phyloP scores from a whole-genome alignment of 1,140 invertebrate genomes.

The Brachystomella parvula region DNA sequence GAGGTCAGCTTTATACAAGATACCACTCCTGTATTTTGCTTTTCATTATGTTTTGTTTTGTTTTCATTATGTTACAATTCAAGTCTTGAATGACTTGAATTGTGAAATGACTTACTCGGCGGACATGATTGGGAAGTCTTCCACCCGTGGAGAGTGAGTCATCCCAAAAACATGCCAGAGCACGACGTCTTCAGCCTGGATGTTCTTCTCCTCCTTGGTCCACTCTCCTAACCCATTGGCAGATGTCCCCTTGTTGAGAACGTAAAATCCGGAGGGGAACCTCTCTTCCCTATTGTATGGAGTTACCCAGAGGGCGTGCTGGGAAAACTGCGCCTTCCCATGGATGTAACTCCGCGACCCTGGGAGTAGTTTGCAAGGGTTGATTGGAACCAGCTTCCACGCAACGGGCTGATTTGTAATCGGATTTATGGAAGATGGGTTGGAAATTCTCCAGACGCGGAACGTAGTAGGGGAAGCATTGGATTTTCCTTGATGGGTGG shows the following conservation, averaged over 20 bases:
- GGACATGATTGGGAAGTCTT: constrained; percentile 37
- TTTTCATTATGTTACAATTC: no score
- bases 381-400: constrained; percentile 33
- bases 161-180: constrained; percentile 36
- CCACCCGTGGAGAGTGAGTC: constrained; percentile 33
- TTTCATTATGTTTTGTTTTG: no score
- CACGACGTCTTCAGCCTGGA: constrained; percentile 31
- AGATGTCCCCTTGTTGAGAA: constrained; percentile 31
- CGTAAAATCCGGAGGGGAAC: constrained; percentile 31
- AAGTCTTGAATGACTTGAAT: not conserved
- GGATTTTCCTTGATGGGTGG: not conserved
- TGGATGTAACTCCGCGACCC: constrained; percentile 21
- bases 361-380: constrained; percentile 19
- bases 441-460: constrained; percentile 32
- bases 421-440: constrained; percentile 22
- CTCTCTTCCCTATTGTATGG: constrained; percentile 18
- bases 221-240: constrained; percentile 25
- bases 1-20: no score
- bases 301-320: constrained; percentile 32
- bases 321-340: constrained; percentile 30
- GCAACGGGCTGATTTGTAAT: constrained; percentile 26
- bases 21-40: no score
- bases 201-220: constrained; percentile 19
- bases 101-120: constrained; percentile 27
- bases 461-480: constrained; percentile 1